Conservation (phyloP, 2,888 invertebrate species). For the Sphaerophoria rueppellii region DNA sequence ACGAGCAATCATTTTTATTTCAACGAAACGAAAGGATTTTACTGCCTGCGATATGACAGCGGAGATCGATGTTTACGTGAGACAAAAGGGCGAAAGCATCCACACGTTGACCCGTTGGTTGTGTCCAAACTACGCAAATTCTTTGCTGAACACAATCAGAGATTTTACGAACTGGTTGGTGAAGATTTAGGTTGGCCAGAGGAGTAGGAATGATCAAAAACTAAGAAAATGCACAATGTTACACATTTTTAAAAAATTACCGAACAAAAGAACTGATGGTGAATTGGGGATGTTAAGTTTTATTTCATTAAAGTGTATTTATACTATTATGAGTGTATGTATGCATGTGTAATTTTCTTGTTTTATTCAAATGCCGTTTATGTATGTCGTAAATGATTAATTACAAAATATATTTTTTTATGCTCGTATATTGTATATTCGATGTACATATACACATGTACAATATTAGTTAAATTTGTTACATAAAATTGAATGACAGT, state of each 20-base stretch:
- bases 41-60: constrained; percentile 93
- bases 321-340: constrained; percentile 4
- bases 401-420: constrained; percentile 62
- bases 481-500: constrained; percentile 48
- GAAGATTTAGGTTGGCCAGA: constrained; percentile 97
- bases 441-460: constrained; percentile 49
- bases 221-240: constrained; percentile 51
- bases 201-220: constrained; percentile 83
- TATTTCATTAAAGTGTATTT: constrained; percentile 11
- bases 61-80: constrained; percentile 92
- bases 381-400: constrained; percentile 52
- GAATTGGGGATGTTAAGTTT: constrained; percentile 53
- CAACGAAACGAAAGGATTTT: constrained; percentile 98
- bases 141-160: constrained; percentile 95
- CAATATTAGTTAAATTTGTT: constrained; percentile 60
- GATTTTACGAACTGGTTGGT: constrained; percentile 95
- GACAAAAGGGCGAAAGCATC: constrained; percentile 92
- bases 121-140: constrained; percentile 91
- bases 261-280: constrained; percentile 68
- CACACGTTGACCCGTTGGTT: constrained; percentile 90
- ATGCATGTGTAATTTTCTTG: constrained; percentile 19
- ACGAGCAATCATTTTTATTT: constrained; percentile 96
- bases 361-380: constrained; percentile 23
- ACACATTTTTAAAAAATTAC: constrained; percentile 27
- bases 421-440: constrained; percentile 51